Base-by-base conservation (phyloP, 2,797 vertebrate species). In the Lepus oiostolus region DNA sequence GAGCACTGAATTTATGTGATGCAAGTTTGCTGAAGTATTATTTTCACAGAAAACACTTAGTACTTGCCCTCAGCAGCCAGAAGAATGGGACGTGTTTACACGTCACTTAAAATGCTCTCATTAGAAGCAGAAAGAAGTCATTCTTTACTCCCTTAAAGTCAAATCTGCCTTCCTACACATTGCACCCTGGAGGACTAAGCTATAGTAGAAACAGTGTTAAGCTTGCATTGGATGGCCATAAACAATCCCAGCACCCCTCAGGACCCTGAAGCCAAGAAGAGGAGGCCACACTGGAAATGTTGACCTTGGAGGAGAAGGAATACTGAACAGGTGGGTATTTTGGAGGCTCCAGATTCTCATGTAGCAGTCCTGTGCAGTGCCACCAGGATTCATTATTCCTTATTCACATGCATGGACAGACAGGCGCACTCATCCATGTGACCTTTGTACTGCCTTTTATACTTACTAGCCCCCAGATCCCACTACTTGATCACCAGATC, bases 401-500 rank as follows among this genome's bases (percentile, higher is more conserved):
- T 35, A 32, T 60, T 99, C 88, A 99, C 97, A 0, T 99, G 54
- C 17, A 99, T 92, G 47, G 99, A 99, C 54, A 58, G 13, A 58
- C 54, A 92, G 88, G 99, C 98, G 0, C 99, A 98, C 95, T 99
- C 99, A 2, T 99, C 99, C 92, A 99, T 95, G 80, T 99, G 99
- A 1, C 99, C 99, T 86, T 98, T 98, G 50, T 1, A 58, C 85
- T 99, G 98, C 97, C 98, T 98, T 88, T 99, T 98, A 24, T 19
- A 58, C 92, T 98, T 99, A 0, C 96, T 97, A 92, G 97, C 97
- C 71, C 99, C 98, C 68, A 99, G 98, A 71, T 99, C 99, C 99
- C 99, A 99, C 71, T 99, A 95, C 97, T 99, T 99, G 97, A 99
- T 99, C 99, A 99, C 98, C 95, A 99, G 99, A 93, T 98, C 98